A percentile compares a stretch with the other conserved stretches of the same genome.
Evolutionary conservation across 1,140 invertebrate species (phyloP).

Genomic region (Monochamus saltuarius): DNA sequence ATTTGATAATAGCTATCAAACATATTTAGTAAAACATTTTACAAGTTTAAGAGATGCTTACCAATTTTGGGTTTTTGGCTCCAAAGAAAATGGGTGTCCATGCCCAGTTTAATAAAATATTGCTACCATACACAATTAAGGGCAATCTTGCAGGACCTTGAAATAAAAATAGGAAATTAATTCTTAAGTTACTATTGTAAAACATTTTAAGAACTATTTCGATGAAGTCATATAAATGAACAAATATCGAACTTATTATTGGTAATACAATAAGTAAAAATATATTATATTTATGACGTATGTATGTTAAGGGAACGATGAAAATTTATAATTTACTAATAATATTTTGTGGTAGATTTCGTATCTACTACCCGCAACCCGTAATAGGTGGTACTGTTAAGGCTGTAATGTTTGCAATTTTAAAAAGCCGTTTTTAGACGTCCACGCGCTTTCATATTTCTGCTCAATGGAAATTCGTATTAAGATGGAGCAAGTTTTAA

Average conservation of each 20-base stretch:
- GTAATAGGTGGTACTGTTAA: too few relatives aligned
- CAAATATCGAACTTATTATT: neutral
- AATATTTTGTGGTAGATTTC: too few relatives aligned
- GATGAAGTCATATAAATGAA: neutral
- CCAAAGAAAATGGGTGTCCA: conserved; percentile 89
- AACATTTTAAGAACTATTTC: neutral
- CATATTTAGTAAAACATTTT: too few relatives aligned
- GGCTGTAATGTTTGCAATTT: too few relatives aligned
- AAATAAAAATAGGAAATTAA: conserved; percentile 14
- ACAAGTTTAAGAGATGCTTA: conserved; percentile 46
- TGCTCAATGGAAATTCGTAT: too few relatives aligned
- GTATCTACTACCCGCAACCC: too few relatives aligned
- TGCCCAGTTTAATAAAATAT: conserved; percentile 80
- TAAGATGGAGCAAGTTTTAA: too few relatives aligned
- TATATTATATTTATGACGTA: neutral
- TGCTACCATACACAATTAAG: conserved; percentile 71
- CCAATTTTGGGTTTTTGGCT: conserved; percentile 70
- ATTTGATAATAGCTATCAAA: too few relatives aligned
- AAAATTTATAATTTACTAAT: neutral
- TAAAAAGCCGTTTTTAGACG: too few relatives aligned
- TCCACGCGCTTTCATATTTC: too few relatives aligned
- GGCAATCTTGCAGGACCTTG: conserved; percentile 62
- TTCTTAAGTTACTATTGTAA: neutral
- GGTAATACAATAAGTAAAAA: neutral
- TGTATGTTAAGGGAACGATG: neutral